Evolutionary conservation across 2,888 invertebrate species (phyloP), one percentile per base, ranked within the genome.

Genomic region (Nysson spinosus): DNA sequence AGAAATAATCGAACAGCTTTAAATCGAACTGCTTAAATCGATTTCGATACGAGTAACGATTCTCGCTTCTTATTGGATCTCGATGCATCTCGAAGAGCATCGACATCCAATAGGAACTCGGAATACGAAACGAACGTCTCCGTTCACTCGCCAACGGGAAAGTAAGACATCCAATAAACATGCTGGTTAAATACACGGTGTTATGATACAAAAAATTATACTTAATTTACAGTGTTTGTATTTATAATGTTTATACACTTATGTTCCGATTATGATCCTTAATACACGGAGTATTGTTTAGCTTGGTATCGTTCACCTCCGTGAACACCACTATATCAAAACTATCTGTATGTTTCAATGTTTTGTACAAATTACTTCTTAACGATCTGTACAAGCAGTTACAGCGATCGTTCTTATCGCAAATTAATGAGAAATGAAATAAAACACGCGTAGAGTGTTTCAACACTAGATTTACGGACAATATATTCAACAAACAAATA

Each of bases 321-420:
- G n/a, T n/a, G n/a, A n/a, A n/a, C n/a, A n/a, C n/a, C 32, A 20
- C 20, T 16, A 52, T 51, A 50, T 62, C 63, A 64, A 65, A 65
- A 43, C 43, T 57, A 61, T 46, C 30, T 46, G 47, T 60, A 69
- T 57, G 49, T 55, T 55, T 61, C 28, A 69, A 66, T 52, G 22
- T 40, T 70, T 57, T 54, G 62, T 66, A 63, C 58, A 56, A 37
- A 58, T n/a, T 51, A 35, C 22, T n/a, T 26, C 12, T 42, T 43
- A 52, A 56, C 49, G 56, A 57, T 68, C 44, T 73, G 70, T 70
- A 76, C 73, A 76, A 58, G 19, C 20, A 26, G 22, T n/a, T n/a
- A n/a, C n/a, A n/a, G n/a, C n/a, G n/a, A n/a, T n/a, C n/a, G n/a
- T n/a, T n/a, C n/a, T n/a, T n/a, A n/a, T n/a, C n/a, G n/a, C n/a